phyloP scores from a whole-genome alignment of 2,113 vertebrate species.

The Balaeniceps rex region DNA sequence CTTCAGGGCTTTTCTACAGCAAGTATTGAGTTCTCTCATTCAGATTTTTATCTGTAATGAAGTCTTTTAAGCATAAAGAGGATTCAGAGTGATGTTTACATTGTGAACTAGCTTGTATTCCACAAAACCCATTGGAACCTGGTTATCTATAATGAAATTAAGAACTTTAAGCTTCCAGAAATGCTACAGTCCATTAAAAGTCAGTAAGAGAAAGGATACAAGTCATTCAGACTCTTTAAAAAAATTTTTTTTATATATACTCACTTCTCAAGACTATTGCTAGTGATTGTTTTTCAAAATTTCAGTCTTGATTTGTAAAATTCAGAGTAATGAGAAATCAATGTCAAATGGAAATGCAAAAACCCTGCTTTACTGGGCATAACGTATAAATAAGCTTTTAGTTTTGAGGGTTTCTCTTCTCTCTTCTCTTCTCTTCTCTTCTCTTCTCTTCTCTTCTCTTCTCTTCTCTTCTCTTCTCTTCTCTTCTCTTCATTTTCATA shows the following conservation, averaged over 20 bases:
- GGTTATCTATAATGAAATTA: background rate
- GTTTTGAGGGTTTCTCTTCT: background rate
- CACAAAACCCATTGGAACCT: background rate
- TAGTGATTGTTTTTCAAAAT: background rate
- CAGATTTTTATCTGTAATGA: background rate
- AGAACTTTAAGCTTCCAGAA: background rate
- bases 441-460: too few relatives aligned
- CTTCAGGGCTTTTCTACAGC: background rate
- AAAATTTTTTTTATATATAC: too few relatives aligned
- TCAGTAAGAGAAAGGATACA: background rate
- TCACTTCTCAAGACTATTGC: background rate
- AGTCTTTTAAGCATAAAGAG: background rate
- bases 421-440: too few relatives aligned
- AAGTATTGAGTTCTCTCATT: background rate
- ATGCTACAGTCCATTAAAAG: background rate
- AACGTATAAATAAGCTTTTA: background rate
- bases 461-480: background rate
- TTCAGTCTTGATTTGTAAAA: background rate
- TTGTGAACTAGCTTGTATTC: background rate
- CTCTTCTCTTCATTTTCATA: too few relatives aligned
- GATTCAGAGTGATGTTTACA: background rate
- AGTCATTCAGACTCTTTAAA: accelerated
- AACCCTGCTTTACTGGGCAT: background rate
- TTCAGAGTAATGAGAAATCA: background rate
- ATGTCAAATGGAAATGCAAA: background rate